A percentile compares a stretch with the other conserved stretches of the same genome.
phyloP scores from a whole-genome alignment of 2,888 invertebrate genomes.

The Melanostoma mellinum region DNA sequence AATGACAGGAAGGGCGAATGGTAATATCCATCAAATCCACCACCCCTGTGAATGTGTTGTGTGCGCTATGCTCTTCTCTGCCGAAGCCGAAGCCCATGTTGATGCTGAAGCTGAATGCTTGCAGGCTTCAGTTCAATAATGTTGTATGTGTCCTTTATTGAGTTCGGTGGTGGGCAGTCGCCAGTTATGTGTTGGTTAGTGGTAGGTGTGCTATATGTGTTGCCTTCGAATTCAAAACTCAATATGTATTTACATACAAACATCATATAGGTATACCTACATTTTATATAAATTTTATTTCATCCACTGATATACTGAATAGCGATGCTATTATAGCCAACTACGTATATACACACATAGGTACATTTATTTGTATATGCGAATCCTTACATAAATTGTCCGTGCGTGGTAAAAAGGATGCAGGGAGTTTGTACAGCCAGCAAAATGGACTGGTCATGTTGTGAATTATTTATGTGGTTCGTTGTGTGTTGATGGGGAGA shows the following conservation, averaged over 20 bases:
- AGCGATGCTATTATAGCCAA: constrained; percentile 36
- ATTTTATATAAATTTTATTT: constrained; percentile 37
- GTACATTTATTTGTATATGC: constrained; percentile 13
- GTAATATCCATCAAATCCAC: constrained; percentile 73
- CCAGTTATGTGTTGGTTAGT: constrained; percentile 71
- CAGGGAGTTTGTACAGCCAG: constrained; percentile 48
- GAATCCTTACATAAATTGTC: constrained; percentile 56
- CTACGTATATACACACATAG: constrained; percentile 31
- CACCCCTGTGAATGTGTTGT: constrained; percentile 67
- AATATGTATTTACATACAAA: constrained; percentile 31
- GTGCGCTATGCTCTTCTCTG: constrained; percentile 34
- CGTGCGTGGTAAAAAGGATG: constrained; percentile 69
- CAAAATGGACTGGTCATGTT: constrained; percentile 71
- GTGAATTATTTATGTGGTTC: constrained; percentile 67
- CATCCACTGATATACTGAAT: constrained; percentile 21
- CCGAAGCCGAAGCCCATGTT: constrained; percentile 11
- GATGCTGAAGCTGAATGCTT: constrained; percentile 55
- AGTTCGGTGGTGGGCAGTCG: constrained; percentile 73
- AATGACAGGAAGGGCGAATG: constrained; percentile 71
- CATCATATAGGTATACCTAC: not conserved
- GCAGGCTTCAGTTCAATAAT: constrained; percentile 70
- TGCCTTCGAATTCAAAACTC: constrained; percentile 37
- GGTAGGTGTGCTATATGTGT: constrained; percentile 47
- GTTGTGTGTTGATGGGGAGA: constrained; percentile 44
- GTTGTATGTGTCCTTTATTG: constrained; percentile 73